Percentiles rank a stretch among this genome's conserved stretches.
phyloP scores from a whole-genome alignment of 2,113 vertebrate genomes.

The Cyprinodon brontotheroides region DNA sequence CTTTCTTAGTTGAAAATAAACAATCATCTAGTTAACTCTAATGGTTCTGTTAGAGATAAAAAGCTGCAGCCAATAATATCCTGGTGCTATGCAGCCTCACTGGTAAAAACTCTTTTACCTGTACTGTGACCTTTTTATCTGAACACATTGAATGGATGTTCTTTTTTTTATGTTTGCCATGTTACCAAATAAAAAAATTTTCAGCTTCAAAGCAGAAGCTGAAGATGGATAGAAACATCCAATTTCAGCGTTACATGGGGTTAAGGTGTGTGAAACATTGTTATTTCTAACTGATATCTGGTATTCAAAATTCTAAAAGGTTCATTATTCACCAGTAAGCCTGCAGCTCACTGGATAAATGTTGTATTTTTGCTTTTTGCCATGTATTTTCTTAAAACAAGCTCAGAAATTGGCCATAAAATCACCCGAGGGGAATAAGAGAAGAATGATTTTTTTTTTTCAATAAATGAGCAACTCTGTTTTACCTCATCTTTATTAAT shows the following conservation, averaged over 20 bases:
- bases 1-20: not conserved
- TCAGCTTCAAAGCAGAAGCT: not conserved
- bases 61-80: not conserved
- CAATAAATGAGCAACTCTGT: conserved; percentile 13
- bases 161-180: not conserved
- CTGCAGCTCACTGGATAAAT: not conserved
- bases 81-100: not conserved
- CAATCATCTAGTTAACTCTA: not conserved
- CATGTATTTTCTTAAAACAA: not conserved
- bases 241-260: not conserved
- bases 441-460: not conserved
- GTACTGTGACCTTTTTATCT: not conserved
- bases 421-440: not conserved
- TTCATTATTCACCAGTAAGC: not conserved
- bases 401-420: not conserved
- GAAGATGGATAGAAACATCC: not conserved
- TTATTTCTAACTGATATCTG: not conserved
- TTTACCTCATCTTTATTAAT: conserved; percentile 1
- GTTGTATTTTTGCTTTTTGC: not conserved
- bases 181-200: not conserved
- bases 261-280: not conserved
- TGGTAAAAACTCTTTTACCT: not conserved
- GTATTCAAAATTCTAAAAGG: not conserved
- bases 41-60: not conserved
- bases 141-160: not conserved